These are phyloP conservation scores for Trissolcus brochymenae DNA, from an alignment of 2,888 invertebrate species.

Conservation along the genomic window DNA sequence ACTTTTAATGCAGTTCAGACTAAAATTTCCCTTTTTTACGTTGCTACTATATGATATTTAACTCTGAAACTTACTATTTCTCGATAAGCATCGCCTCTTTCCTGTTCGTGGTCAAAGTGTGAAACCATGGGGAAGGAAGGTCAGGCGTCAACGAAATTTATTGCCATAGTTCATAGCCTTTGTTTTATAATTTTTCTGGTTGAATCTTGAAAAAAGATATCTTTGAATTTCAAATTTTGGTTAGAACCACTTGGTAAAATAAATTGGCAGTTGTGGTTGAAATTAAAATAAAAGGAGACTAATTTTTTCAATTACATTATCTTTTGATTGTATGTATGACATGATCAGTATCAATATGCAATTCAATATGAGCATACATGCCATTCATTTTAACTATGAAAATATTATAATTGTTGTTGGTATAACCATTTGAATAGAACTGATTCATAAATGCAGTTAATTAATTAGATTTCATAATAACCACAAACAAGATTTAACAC, in stretches of 20 bases:
- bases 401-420: too few species aligned
- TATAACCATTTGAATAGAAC: background rate
- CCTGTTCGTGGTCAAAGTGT: slow-evolving; percentile 17
- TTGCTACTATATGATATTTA: slow-evolving; percentile 11
- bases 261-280: background rate
- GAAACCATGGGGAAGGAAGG: slow-evolving; percentile 3
- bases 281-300: too few species aligned
- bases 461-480: background rate
- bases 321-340: too few species aligned
- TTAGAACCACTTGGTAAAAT: background rate
- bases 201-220: background rate
- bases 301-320: too few species aligned
- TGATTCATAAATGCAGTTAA: background rate
- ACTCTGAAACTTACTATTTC: slow-evolving; percentile 1
- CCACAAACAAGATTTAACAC: background rate
- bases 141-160: slow-evolving; percentile 4
- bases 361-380: too few species aligned
- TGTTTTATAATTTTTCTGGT: background rate
- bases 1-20: slow-evolving; percentile 33
- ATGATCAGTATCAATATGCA: too few species aligned
- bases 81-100: slow-evolving; percentile 15
- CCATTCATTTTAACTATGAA: too few species aligned
- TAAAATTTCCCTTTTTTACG: slow-evolving; percentile 13
- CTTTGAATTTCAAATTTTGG: too few species aligned
- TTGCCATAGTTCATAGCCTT: background rate